Conservation (phyloP, 2,888 invertebrate genomes). For the Amiota communis region DNA sequence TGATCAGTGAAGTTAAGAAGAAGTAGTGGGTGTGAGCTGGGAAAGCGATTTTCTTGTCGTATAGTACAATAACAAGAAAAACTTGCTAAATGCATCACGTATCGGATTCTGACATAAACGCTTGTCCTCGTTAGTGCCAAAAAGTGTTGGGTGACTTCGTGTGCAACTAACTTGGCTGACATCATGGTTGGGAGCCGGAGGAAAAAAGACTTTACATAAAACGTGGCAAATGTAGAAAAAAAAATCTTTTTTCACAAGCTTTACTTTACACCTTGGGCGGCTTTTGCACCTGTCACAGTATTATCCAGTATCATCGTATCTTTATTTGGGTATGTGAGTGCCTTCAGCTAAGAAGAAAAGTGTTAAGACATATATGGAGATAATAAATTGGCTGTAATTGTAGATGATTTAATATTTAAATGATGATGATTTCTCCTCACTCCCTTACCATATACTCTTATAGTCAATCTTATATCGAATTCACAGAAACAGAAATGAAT, state of each 20-base stretch:
- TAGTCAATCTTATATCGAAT: constrained; percentile 54
- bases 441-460: too few relatives aligned
- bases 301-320: too few relatives aligned
- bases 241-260: neutral
- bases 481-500: constrained; percentile 33
- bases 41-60: neutral
- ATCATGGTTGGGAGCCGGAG: constrained; percentile 42
- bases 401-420: constrained; percentile 25
- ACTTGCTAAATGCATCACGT: constrained; percentile 64
- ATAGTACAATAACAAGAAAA: neutral
- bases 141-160: constrained; percentile 40
- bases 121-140: constrained; percentile 68
- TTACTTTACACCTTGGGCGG: constrained; percentile 7
- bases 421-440: constrained; percentile 36
- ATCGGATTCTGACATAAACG: constrained; percentile 68
- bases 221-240: constrained; percentile 12
- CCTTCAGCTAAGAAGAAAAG: neutral
- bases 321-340: neutral
- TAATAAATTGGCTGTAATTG: constrained; percentile 59
- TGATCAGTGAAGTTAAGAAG: too few relatives aligned
- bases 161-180: constrained; percentile 45
- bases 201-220: constrained; percentile 49
- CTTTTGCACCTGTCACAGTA: constrained; percentile 10
- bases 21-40: neutral
- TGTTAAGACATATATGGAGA: constrained; percentile 37